These are phyloP conservation scores for Pseudorectes ferrugineus DNA, from an alignment of 2,113 vertebrate genomes.

Conservation along the genomic window DNA sequence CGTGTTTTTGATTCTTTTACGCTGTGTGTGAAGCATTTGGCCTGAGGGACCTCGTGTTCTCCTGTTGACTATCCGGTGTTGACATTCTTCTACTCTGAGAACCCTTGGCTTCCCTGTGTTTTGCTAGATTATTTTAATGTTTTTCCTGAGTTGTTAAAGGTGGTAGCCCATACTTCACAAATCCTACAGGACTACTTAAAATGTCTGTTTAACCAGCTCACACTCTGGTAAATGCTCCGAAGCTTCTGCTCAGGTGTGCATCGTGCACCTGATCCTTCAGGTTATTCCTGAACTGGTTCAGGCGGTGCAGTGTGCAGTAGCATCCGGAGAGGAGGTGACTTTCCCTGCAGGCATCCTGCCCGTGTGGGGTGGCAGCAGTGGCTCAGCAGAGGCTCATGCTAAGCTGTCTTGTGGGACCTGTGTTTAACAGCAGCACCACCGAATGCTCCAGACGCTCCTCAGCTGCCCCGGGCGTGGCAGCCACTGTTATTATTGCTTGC, in stretches of 20 bases:
- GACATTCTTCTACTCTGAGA: slow-evolving; percentile 1
- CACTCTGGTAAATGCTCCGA: neutral
- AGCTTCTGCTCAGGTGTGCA: neutral
- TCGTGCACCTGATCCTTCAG: neutral
- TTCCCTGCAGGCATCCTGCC: neutral
- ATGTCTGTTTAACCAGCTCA: neutral
- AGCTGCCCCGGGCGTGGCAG: neutral
- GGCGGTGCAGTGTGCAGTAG: neutral
- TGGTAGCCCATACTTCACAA: neutral
- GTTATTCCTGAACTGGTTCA: slow-evolving; percentile 32
- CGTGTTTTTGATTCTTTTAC: neutral
- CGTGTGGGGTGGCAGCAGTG: neutral
- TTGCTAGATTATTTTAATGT: neutral
- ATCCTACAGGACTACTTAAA: neutral
- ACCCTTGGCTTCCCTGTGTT: neutral
- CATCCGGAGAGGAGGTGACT: neutral
- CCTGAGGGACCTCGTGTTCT: neutral
- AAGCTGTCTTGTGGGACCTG: neutral
- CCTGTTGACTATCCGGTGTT: neutral
- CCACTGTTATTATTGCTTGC: neutral
- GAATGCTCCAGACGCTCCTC: neutral
- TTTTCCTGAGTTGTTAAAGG: neutral
- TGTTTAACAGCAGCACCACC: neutral
- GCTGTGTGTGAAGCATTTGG: neutral
- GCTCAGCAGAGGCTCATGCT: neutral